Evolutionary conservation across 2,888 invertebrate genomes (phyloP).

Genomic region (Cremastobaeus sp.): DNA sequence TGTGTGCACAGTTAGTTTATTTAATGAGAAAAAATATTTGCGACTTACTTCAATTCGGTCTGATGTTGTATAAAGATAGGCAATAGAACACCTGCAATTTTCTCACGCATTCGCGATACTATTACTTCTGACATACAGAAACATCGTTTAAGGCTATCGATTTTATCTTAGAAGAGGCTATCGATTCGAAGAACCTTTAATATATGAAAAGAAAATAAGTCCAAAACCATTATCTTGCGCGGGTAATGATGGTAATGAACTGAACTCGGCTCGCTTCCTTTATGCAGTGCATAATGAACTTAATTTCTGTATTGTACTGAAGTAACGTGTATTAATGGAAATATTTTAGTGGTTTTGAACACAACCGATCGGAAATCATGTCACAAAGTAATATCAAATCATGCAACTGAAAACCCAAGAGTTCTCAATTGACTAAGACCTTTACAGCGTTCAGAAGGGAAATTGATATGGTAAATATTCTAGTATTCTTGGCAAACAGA

Average conservation of each 20-base stretch:
- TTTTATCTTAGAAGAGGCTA: conserved; percentile 23
- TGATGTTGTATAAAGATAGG: conserved; percentile 3
- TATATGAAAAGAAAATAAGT: conserved; percentile 54
- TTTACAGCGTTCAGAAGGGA: no score
- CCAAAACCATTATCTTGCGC: conserved; percentile 24
- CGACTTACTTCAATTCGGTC: no score
- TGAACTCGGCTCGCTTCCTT: conserved; percentile 13
- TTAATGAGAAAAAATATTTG: no score
- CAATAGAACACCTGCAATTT: conserved; percentile 34
- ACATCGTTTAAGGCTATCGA: conserved; percentile 47
- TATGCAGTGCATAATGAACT: conserved; percentile 16
- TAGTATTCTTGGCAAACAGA: no score
- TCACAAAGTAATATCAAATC: no score
- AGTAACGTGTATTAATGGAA: no score
- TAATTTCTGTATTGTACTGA: conserved; percentile 1
- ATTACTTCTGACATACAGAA: conserved; percentile 42
- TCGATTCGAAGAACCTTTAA: conserved; percentile 28
- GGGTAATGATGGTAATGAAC: conserved; percentile 36
- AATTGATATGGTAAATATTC: no score
- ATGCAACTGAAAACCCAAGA: no score
- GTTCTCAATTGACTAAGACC: no score
- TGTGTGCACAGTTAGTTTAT: no score
- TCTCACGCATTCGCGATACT: conserved; percentile 43
- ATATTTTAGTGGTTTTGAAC: no score
- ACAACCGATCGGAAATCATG: no score